phyloP scores from a whole-genome alignment of 1,140 invertebrate genomes.

The Drosophila subpulchrella region DNA sequence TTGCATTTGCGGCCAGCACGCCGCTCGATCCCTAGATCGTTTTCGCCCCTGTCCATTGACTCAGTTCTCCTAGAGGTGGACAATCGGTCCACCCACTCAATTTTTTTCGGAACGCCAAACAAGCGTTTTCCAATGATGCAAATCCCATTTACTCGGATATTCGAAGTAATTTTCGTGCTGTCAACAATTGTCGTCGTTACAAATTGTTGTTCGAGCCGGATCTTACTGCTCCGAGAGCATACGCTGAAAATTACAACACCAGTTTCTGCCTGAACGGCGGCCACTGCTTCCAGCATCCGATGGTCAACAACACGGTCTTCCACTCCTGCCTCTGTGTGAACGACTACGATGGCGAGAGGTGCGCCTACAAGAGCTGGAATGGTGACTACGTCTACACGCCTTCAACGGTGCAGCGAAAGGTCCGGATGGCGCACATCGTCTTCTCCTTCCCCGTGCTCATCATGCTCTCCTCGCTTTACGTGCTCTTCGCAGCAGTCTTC shows the following conservation, averaged over 20 bases:
- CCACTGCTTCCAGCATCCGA: slow-evolving; percentile 67
- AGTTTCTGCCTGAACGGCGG: slow-evolving; percentile 77
- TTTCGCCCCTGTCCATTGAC: slow-evolving; percentile 9
- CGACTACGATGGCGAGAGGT: slow-evolving; percentile 71
- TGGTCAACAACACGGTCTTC: slow-evolving; percentile 51
- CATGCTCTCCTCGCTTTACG: slow-evolving; percentile 74
- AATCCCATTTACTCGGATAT: slow-evolving; percentile 65
- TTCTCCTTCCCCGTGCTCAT: slow-evolving; percentile 81
- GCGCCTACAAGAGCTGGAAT: slow-evolving; percentile 79
- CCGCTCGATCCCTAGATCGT: slow-evolving; percentile 69
- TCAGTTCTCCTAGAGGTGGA: slow-evolving; percentile 14
- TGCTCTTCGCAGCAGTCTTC: slow-evolving; percentile 71
- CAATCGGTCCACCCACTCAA: slow-evolving; percentile 11
- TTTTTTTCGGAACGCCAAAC: slow-evolving; percentile 19
- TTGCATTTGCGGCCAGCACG: slow-evolving; percentile 69
- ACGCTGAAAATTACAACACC: slow-evolving; percentile 70
- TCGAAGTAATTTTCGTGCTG: slow-evolving; percentile 84
- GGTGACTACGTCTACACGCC: slow-evolving; percentile 64
- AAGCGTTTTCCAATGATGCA: slow-evolving; percentile 67
- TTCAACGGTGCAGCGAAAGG: slow-evolving; percentile 45
- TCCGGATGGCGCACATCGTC: slow-evolving; percentile 72
- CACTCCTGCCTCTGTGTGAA: slow-evolving; percentile 71
- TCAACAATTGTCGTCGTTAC: slow-evolving; percentile 84
- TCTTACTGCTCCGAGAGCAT: slow-evolving; percentile 80
- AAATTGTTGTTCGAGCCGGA: slow-evolving; percentile 84